Base-by-base conservation (phyloP, 2,113 vertebrate genomes). In the Microtus montanus region DNA sequence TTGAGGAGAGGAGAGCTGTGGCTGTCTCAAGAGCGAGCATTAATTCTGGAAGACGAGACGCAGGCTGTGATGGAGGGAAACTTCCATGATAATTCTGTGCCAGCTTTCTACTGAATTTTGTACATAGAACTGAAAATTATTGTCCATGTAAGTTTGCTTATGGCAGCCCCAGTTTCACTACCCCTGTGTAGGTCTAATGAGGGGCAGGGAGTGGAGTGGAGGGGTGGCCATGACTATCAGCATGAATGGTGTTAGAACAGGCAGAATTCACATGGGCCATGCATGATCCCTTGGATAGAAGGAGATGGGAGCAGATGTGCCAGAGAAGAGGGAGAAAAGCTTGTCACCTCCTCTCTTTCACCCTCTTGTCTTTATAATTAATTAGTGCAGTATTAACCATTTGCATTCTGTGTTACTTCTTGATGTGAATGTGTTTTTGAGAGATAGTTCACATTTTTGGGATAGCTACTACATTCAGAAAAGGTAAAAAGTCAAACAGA, bases 341-440 rank as follows among this genome's bases (percentile, higher is more conserved):
- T 44, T 91, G n/a, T 28, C 14, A 20, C 22, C 47, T 75, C 20
- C 20, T 8, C 8, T 66, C 3, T 79, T 94, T 92, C 58, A n/a
- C 80, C 30, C 79, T 92, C 84, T 61, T 35, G 19, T 78, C 26
- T 91, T 88, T 68, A 83, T 64, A 82, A 86, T 82, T 75, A 73
- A 86, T 82, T 75, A 73, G 47, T 80, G 38, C 79, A 1, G 7
- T 74, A 22, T 5, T 28, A 96, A n/a, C 15, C 13, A 79, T 68
- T 3, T 54, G 28, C 17, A 49, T 73, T 54, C 58, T 64, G 26
- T 68, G 79, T 41, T 89, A 74, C 52, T 54, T 49, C 24, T 90
- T 85, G 30, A 75, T 8, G 1, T 61, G 35, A 89, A 80, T 7
- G 28, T 68, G 80, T 33, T 90, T 92, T 95, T 90, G 26, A 89